Conservation (phyloP, 2,113 vertebrate species). For the Phyllostomus discolor region DNA sequence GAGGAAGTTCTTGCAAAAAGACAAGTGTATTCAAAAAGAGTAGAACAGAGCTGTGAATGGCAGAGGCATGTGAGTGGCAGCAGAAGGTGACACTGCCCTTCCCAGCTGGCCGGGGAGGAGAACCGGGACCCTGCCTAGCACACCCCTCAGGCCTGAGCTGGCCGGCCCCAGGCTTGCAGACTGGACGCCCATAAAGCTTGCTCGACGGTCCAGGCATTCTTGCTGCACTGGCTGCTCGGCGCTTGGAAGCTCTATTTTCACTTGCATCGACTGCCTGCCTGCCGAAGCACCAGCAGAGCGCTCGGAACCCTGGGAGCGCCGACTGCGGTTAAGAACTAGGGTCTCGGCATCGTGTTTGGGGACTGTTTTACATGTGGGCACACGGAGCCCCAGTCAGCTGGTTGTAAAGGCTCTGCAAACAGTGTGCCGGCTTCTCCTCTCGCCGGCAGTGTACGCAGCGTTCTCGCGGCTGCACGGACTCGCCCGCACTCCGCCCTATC, state of each 20-base stretch:
- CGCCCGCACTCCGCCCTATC: neutral
- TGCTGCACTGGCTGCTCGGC: neutral
- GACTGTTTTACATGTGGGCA: neutral
- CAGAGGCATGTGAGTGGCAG: neutral
- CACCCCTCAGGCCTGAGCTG: neutral
- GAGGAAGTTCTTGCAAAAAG: neutral
- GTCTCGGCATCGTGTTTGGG: neutral
- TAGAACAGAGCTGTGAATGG: neutral
- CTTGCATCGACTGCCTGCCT: neutral
- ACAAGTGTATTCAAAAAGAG: neutral
- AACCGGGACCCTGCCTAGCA: neutral
- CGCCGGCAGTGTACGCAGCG: accelerated
- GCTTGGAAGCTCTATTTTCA: neutral
- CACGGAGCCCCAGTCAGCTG: neutral
- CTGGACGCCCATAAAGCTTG: neutral
- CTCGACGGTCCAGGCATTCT: neutral
- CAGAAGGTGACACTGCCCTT: neutral
- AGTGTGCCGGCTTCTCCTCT: neutral
- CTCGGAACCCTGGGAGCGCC: neutral
- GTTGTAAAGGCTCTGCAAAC: neutral
- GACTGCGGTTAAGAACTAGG: neutral
- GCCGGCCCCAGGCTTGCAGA: neutral
- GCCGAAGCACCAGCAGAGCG: neutral
- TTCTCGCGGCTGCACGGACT: neutral
- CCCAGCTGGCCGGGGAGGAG: neutral